Base-by-base conservation (phyloP, 2,797 vertebrate species). In the Fistularia commersonii region DNA sequence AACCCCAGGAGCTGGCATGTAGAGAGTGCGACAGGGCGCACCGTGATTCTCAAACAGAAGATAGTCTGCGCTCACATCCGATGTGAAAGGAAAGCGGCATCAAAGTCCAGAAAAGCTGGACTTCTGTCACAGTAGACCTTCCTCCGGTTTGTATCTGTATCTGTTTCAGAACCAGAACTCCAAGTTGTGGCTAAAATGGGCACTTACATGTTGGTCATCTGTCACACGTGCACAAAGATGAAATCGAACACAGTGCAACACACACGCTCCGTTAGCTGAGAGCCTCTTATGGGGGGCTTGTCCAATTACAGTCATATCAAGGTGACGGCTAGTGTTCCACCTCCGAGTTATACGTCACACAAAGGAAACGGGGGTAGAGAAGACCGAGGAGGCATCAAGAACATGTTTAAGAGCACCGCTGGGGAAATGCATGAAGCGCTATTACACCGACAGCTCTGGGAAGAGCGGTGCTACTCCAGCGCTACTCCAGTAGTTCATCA, bases 281-380 rank as follows among this genome's bases (percentile, higher is more conserved):
- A 41, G 66, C 53, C 70, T 66, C 55, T 52, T 68, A 68, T 59
- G 48, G 62, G 48, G 48, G 51, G 55, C 72, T 76, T 66, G 41
- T 85, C 80, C 75, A 76, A 84, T 88, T 85, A 85, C 66, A 76
- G 72, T 47, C 70, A 74, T 78, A 48, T 52, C 14, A 46, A 54
- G 57, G 45, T 82, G 79, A 87, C 79, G 72, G 63, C 37, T 38
- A 8, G 59, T 63, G 59, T 8, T 68, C 65, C 23, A 23, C 23
- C 66, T 55, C 55, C 40, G 5, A 14, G 61, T 46, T 51, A 45
- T 69, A 64, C 57, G 64, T 76, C 83, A 75, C 77, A 76, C 61
- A 45, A 38, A 40, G 50, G 48, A 49, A 55, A 45, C 60, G 51
- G 65, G 61, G 41, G 36, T 38, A 51, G 49, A 33, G 40, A 53